Evolutionary conservation across 2,113 vertebrate genomes (phyloP).

Genomic region (Cyphomyrus plagiostoma): DNA sequence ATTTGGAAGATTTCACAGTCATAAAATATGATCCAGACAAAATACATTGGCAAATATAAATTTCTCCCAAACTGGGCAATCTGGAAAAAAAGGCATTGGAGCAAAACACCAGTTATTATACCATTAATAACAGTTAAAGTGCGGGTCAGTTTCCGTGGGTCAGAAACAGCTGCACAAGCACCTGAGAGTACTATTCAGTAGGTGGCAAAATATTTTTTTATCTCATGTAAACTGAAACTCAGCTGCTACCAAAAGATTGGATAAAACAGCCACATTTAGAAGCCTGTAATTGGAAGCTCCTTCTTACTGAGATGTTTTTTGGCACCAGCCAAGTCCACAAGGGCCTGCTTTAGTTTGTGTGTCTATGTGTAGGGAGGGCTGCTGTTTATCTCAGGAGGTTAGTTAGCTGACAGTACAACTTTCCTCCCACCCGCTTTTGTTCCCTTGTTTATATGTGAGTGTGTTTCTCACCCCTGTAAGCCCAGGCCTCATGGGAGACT

Average conservation of each 20-base stretch:
- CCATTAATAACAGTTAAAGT: neutral
- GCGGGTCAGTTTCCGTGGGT: neutral
- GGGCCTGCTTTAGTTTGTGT: neutral
- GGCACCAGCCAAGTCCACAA: neutral
- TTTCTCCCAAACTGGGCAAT: neutral
- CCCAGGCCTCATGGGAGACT: neutral
- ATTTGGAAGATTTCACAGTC: neutral
- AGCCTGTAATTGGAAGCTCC: neutral
- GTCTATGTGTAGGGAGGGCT: neutral
- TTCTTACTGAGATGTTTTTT: neutral
- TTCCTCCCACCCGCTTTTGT: neutral
- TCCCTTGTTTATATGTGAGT: neutral
- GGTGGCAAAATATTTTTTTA: neutral
- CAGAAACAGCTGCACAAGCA: neutral
- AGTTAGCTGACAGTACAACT: neutral
- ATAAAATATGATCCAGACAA: neutral
- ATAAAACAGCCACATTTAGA: neutral
- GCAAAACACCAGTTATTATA: neutral
- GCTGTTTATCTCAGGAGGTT: neutral
- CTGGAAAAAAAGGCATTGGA: neutral
- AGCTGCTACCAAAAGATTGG: neutral
- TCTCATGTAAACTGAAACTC: neutral
- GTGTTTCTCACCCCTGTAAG: neutral
- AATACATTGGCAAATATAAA: neutral
- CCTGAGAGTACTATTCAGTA: neutral